Percentiles rank a stretch among this genome's conserved stretches.
Conservation (phyloP, 1,140 invertebrate genomes). For the Lineus longissimus region DNA sequence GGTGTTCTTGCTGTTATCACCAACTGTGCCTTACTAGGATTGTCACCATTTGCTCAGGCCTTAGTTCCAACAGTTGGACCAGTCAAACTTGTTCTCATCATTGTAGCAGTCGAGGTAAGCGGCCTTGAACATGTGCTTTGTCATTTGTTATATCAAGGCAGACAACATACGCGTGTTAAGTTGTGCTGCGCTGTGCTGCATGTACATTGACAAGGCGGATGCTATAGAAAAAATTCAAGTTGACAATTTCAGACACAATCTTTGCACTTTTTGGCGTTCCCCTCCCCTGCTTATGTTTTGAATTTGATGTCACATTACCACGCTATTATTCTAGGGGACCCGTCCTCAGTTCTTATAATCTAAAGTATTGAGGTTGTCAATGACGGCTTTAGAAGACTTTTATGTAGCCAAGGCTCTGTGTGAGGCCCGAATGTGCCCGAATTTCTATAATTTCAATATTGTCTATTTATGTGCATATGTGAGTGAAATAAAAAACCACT, state of each 20-base stretch:
- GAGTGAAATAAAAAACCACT: too few species aligned
- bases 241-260: background rate
- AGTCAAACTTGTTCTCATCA: constrained; percentile 43
- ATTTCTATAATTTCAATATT: too few species aligned
- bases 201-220: background rate
- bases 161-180: background rate
- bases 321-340: too few species aligned
- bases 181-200: background rate
- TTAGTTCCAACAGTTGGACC: constrained; percentile 36
- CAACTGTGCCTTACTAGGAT: constrained; percentile 91
- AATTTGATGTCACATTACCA: too few species aligned
- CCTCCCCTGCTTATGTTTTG: too few species aligned
- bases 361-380: too few species aligned
- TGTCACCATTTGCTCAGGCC: constrained; percentile 78
- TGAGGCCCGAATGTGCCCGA: too few species aligned
- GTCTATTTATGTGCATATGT: too few species aligned
- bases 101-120: constrained; percentile 71
- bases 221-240: background rate
- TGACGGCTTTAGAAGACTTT: too few species aligned
- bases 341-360: too few species aligned
- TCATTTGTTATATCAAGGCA: background rate
- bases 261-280: background rate
- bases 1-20: constrained; percentile 88
- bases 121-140: background rate
- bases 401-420: too few species aligned